Base-by-base conservation (phyloP, 2,113 vertebrate species). In the Mesembrinibis cayennensis region DNA sequence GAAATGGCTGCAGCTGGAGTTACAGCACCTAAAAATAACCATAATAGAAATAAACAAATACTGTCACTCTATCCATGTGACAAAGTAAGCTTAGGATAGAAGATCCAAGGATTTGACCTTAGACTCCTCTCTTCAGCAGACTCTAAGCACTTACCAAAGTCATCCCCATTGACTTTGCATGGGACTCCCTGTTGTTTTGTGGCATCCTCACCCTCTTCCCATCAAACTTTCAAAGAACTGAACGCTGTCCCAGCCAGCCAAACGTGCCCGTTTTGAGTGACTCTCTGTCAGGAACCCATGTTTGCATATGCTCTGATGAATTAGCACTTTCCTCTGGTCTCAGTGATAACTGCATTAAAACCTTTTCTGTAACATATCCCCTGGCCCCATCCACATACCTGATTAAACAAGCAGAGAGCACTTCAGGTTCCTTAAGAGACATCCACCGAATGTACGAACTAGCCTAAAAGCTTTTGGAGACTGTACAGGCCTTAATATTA, bases 1-100 rank as follows among this genome's bases (percentile, higher is more conserved):
- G 56, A 95, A 96, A 84, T 27, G 20, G 47, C 16, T 94, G 69
- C 69, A 95, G 65, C 77, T 94, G 87, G 72, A 94, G 42, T 38
- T 87, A 55, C 9, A 66, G n/a, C n/a, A 71, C 47, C 59, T 79
- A 95, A 96, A 97, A 97, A 91, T 84, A 94, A 63, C 47, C 5
- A 5, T 67, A 74, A 79, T 27, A 82, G 50, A 87, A 91, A 96
- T 84, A 95, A 95, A 74, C 26, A 76, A 92, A 76, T 34, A 38
- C 7, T 82, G 2, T 44, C 7, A 13, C 4, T 66, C 69, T 34
- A 63, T 11, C 13, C n/a, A 65, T 1, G 0, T 74, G 32, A 87
- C 22, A 52, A 84, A 74, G 32, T 23, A 74, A 42, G 16, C 20
- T 94, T 47, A 61, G n/a, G 23, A 89, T 17, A 71, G 59, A 82